Conservation (phyloP, 2,113 vertebrate species). For the Phalacrocorax carbo region DNA sequence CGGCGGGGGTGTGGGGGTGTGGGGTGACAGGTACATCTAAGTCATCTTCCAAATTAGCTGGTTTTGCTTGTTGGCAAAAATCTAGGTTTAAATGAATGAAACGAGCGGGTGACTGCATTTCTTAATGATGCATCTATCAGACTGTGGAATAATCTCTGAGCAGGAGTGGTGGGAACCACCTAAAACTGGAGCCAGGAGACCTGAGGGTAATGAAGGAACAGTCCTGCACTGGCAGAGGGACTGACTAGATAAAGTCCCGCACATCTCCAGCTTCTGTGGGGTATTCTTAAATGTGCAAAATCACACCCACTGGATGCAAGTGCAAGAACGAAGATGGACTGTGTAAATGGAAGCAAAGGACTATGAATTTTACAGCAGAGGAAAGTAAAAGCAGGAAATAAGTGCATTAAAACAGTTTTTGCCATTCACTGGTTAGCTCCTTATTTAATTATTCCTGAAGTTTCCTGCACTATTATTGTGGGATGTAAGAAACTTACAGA, state of each 20-base stretch:
- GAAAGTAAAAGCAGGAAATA: slow-evolving; percentile 6
- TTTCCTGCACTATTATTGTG: not conserved
- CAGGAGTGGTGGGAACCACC: not conserved
- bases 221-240: not conserved
- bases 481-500: not conserved
- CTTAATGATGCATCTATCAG: not conserved
- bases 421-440: not conserved
- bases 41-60: not conserved
- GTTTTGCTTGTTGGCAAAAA: not conserved
- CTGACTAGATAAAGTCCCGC: not conserved
- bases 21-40: not conserved
- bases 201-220: not conserved
- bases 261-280: not conserved
- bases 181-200: not conserved
- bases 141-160: not conserved
- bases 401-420: not conserved
- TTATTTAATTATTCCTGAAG: not conserved
- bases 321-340: not conserved
- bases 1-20: no score
- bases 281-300: not conserved
- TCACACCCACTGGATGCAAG: not conserved
- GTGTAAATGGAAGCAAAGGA: not conserved
- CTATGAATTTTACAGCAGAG: not conserved
- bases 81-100: not conserved
- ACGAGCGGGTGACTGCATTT: not conserved